phyloP scores from a whole-genome alignment of 2,113 vertebrate species.

The Muntiacus muntjak region DNA sequence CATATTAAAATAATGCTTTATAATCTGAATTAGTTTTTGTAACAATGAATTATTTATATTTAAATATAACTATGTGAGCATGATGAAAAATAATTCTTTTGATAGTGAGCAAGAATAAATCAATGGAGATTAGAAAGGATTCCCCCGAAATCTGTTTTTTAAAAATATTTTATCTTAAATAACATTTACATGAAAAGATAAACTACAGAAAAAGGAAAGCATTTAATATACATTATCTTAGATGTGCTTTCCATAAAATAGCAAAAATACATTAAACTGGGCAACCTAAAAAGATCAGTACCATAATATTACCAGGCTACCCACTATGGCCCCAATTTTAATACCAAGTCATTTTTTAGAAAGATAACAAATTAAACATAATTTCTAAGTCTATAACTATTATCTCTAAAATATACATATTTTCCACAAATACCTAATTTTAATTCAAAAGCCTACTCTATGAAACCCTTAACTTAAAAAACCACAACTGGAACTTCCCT shows the following conservation, averaged over 20 bases:
- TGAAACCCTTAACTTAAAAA: neutral
- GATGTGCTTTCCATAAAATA: neutral
- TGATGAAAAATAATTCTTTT: slow-evolving; percentile 29
- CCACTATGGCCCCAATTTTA: neutral
- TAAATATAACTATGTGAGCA: neutral
- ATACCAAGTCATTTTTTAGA: slow-evolving; percentile 11
- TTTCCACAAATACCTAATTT: slow-evolving; percentile 33
- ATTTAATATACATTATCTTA: neutral
- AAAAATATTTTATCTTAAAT: neutral
- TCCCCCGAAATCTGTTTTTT: neutral
- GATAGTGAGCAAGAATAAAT: neutral
- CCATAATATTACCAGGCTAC: neutral
- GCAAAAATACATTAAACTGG: neutral
- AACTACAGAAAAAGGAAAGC: neutral
- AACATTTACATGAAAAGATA: neutral
- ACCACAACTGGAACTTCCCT: neutral
- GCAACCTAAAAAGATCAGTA: neutral
- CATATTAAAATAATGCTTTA: slow-evolving; percentile 39
- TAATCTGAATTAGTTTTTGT: slow-evolving; percentile 14
- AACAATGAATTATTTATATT: neutral
- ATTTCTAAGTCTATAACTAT: neutral
- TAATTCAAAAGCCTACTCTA: slow-evolving; percentile 23
- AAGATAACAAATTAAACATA: neutral
- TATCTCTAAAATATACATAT: neutral
- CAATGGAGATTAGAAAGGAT: neutral